Conservation (phyloP, 1,140 invertebrate genomes). For the Nylanderia fulva region DNA sequence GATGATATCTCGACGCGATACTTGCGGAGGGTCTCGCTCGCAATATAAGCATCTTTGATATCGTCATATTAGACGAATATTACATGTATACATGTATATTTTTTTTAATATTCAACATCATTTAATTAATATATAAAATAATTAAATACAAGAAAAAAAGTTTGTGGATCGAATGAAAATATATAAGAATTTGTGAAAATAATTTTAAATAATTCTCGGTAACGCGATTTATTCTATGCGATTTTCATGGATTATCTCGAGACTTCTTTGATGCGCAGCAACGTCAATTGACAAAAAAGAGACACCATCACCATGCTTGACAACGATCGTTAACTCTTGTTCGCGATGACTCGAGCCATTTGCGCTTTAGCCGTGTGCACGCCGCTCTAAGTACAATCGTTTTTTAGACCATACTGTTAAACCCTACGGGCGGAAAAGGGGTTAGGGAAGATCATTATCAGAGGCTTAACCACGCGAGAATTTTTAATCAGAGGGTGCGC, state of each 20-base stretch:
- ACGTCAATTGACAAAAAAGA: slow-evolving; percentile 53
- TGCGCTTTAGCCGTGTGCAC: slow-evolving; percentile 78
- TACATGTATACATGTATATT: background rate
- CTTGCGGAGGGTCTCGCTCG: slow-evolving; percentile 53
- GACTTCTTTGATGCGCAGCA: slow-evolving; percentile 6
- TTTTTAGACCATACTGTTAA: slow-evolving; percentile 82
- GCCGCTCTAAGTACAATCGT: slow-evolving; percentile 85
- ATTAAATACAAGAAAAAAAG: background rate
- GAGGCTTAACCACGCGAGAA: slow-evolving; percentile 87
- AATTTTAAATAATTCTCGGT: slow-evolving; percentile 34
- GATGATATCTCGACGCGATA: slow-evolving; percentile 47
- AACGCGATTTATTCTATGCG: background rate
- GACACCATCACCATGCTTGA: slow-evolving; percentile 46
- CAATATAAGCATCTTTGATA: slow-evolving; percentile 41
- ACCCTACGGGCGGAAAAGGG: slow-evolving; percentile 80
- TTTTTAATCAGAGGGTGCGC: slow-evolving; percentile 87
- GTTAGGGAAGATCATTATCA: slow-evolving; percentile 86
- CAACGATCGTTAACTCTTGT: slow-evolving; percentile 79
- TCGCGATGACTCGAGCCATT: slow-evolving; percentile 80
- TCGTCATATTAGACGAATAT: background rate
- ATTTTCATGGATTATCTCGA: background rate
- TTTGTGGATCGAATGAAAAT: background rate
- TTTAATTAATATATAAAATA: background rate
- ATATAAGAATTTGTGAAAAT: slow-evolving; percentile 7
- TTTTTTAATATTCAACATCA: background rate